phyloP scores from a whole-genome alignment of 1,140 invertebrate genomes.

The Drosophila sp. region DNA sequence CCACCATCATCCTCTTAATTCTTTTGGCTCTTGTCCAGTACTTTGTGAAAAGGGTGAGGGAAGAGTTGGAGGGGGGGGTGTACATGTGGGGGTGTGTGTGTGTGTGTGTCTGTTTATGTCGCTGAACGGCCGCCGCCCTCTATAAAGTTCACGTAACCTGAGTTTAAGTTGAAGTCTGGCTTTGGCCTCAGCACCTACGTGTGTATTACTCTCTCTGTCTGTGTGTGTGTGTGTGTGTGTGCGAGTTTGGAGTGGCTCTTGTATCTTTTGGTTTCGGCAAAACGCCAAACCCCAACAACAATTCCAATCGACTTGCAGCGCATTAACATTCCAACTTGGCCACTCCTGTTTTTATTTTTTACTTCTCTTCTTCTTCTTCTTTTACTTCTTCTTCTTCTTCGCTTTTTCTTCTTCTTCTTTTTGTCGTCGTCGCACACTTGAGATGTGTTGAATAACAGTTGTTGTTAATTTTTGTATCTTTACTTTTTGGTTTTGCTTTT shows the following conservation, averaged over 20 bases:
- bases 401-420: background rate
- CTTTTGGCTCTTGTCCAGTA: conserved; percentile 61
- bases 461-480: conserved; percentile 67
- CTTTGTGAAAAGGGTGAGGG: conserved; percentile 3
- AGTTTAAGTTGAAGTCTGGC: conserved; percentile 8
- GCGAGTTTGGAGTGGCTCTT: conserved; percentile 22
- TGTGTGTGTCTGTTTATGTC: conserved; percentile 10
- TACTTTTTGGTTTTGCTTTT: conserved; percentile 33
- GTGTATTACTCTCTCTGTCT: background rate
- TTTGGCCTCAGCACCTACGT: conserved; percentile 16
- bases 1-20: conserved; percentile 38
- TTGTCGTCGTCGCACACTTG: conserved; percentile 32
- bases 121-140: conserved; percentile 8
- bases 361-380: background rate
- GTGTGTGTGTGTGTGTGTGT: conserved; percentile 20
- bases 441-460: conserved; percentile 77
- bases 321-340: conserved; percentile 80
- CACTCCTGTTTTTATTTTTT: conserved; percentile 65
- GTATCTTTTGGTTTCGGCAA: conserved; percentile 34
- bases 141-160: conserved; percentile 4
- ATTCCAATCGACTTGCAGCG: conserved; percentile 51
- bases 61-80: background rate
- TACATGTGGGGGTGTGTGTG: background rate
- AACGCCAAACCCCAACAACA: conserved; percentile 57
- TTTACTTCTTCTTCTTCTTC: background rate